Evolutionary conservation across 2,888 invertebrate species (phyloP).

Genomic region (Conops quadrifasciatus): DNA sequence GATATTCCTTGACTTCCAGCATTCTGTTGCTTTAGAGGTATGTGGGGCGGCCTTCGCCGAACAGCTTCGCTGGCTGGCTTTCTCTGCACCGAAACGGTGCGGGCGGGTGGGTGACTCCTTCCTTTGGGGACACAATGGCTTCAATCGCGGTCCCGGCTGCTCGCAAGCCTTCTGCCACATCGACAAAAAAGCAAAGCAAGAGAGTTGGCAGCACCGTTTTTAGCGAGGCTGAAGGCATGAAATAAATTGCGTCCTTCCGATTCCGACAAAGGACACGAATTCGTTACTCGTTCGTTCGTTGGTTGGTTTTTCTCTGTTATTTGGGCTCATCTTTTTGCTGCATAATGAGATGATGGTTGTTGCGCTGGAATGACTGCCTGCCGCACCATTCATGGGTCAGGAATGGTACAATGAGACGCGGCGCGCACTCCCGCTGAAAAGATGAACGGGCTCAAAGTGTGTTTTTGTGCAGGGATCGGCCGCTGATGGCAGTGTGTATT

Average conservation of each 20-base stretch:
- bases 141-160: background rate
- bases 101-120: no score
- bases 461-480: background rate
- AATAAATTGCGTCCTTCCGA: constrained; percentile 26
- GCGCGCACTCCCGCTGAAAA: background rate
- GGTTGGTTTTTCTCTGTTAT: constrained; percentile 2
- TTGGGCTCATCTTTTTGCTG: constrained; percentile 6
- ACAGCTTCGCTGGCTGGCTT: no score
- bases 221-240: constrained; percentile 22
- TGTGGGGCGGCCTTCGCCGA: no score
- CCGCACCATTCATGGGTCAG: constrained; percentile 7
- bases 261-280: constrained; percentile 4
- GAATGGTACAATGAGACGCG: no score
- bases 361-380: background rate
- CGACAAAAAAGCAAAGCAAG: constrained; percentile 14
- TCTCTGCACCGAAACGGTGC: no score
- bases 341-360: constrained; percentile 28
- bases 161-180: background rate
- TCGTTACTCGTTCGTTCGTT: background rate
- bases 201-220: background rate
- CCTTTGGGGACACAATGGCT: background rate
- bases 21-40: background rate
- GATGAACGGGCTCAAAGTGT: no score
- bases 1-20: constrained; percentile 14
- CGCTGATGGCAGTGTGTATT: no score